phyloP scores from a whole-genome alignment of 1,140 invertebrate genomes.

The Calliphora vicina region DNA sequence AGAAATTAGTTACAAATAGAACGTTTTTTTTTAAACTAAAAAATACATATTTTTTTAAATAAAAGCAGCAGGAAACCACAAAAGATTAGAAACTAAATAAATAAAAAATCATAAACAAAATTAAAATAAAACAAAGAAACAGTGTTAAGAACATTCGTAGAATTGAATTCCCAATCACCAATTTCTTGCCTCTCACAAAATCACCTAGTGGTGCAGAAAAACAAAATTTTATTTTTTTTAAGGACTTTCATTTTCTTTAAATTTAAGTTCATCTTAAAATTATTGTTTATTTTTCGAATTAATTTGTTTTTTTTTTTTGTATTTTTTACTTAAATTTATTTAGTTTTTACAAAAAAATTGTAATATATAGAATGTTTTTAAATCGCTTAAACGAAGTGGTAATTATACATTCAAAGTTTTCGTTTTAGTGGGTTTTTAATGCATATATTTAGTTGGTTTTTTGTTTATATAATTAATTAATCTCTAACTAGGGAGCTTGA shows the following conservation, averaged over 20 bases:
- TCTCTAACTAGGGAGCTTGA: too few relatives aligned
- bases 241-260: neutral
- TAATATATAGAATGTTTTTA: neutral
- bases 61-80: neutral
- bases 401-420: neutral
- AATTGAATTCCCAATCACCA: neutral
- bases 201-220: neutral
- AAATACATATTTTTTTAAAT: neutral
- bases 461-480: too few relatives aligned
- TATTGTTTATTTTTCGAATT: neutral
- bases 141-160: neutral
- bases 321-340: neutral
- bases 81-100: neutral
- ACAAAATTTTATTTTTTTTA: neutral
- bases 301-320: neutral
- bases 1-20: neutral
- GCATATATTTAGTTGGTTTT: too few relatives aligned
- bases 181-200: neutral
- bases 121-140: neutral
- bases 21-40: too few relatives aligned
- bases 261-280: neutral
- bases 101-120: neutral
- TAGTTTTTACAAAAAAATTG: neutral
- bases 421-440: too few relatives aligned
- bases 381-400: neutral